Conservation (phyloP, 2,888 invertebrate species). For the Dioctria linearis region DNA sequence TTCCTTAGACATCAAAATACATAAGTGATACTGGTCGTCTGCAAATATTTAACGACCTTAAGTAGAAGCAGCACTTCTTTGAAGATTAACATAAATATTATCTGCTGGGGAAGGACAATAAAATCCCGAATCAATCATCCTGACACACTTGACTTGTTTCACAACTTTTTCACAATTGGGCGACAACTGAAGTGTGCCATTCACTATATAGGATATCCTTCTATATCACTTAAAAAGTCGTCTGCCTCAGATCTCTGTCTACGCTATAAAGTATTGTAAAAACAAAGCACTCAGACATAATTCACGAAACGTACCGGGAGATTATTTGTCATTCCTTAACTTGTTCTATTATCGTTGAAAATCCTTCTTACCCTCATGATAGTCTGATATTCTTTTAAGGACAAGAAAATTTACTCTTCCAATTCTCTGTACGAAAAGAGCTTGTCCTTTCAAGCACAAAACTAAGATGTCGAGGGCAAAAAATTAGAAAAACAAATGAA, state of each 20-base stretch:
- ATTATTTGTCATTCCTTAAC: constrained; percentile 13
- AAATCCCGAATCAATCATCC: constrained; percentile 1
- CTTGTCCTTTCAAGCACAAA: constrained; percentile 30
- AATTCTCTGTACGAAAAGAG: constrained; percentile 12
- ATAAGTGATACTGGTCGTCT: neutral
- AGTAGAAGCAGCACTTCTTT: no score
- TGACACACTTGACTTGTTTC: constrained; percentile 1
- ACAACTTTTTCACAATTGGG: neutral
- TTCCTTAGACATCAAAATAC: no score
- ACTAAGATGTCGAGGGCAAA: constrained; percentile 33
- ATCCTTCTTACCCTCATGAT: constrained; percentile 8
- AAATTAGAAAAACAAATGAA: constrained; percentile 46
- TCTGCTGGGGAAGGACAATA: neutral
- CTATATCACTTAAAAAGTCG: constrained; percentile 47
- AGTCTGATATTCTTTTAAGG: neutral
- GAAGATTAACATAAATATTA: no score
- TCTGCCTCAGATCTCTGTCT: constrained; percentile 14
- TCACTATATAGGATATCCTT: neutral
- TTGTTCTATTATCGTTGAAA: constrained; percentile 19
- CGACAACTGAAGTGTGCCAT: neutral
- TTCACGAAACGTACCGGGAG: constrained; percentile 5
- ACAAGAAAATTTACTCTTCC: constrained; percentile 43
- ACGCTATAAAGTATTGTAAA: neutral
- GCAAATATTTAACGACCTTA: no score
- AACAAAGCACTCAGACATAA: constrained; percentile 42